Conservation (phyloP, 2,888 invertebrate species). For the Venustoraphidia nigricollis region DNA sequence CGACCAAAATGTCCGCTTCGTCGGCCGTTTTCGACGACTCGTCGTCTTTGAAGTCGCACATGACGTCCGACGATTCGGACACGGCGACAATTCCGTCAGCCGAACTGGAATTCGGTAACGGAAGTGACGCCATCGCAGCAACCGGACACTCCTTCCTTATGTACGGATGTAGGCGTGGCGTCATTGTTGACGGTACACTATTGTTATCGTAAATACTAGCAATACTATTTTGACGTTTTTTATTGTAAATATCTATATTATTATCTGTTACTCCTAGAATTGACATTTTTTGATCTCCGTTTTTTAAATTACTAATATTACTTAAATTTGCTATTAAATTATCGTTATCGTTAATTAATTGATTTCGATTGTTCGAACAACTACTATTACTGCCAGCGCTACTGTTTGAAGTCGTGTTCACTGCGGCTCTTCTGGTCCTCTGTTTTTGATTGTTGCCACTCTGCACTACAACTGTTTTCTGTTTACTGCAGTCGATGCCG, state of each 20-base stretch:
- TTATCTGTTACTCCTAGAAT: too few relatives aligned
- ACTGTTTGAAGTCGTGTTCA: not conserved
- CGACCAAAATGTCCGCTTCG: conserved; percentile 20
- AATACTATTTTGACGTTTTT: too few relatives aligned
- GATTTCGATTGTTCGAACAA: not conserved
- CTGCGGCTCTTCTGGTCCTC: not conserved
- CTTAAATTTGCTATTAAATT: not conserved
- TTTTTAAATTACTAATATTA: too few relatives aligned
- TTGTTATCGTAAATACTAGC: too few relatives aligned
- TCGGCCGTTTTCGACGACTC: conserved; percentile 1
- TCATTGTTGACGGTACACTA: not conserved
- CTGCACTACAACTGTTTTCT: not conserved
- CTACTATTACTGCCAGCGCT: not conserved
- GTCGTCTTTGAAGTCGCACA: conserved; percentile 6
- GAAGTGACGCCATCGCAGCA: conserved; percentile 6
- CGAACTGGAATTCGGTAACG: not conserved
- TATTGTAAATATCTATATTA: too few relatives aligned
- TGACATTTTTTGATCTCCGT: too few relatives aligned
- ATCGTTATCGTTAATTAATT: not conserved
- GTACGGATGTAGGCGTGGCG: conserved; percentile 29
- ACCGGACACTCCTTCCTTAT: conserved; percentile 33
- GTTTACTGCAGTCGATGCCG: not conserved
- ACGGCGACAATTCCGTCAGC: conserved; percentile 6
- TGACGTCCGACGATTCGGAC: not conserved
- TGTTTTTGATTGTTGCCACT: not conserved